Evolutionary conservation across 2,113 vertebrate genomes (phyloP).

Genomic region (Cyanoderma ruficeps): DNA sequence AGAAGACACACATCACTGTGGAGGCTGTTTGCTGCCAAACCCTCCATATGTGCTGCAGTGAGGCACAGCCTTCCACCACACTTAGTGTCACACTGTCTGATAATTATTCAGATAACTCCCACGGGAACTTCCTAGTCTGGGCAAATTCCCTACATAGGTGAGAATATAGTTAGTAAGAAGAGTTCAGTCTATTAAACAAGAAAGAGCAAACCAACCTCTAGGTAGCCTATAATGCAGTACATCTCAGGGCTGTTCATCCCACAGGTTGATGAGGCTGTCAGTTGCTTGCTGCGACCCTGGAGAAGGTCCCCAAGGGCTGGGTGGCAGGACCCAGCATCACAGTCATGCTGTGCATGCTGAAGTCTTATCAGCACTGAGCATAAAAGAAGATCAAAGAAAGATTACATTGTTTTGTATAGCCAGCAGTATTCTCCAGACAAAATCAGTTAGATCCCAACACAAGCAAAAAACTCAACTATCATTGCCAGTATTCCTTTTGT

Average conservation of each 20-base stretch:
- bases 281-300: conserved; percentile 76
- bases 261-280: conserved; percentile 84
- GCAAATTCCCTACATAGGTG: background rate
- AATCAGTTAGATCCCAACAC: background rate
- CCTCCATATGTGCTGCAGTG: background rate
- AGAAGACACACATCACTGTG: background rate
- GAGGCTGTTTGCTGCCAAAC: background rate
- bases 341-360: conserved; percentile 67
- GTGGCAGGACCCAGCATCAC: conserved; percentile 70
- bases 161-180: background rate
- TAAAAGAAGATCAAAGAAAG: conserved; percentile 4
- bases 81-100: background rate
- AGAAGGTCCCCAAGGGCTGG: conserved; percentile 82
- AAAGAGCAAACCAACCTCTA: conserved; percentile 79
- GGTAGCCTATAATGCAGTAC: conserved; percentile 88
- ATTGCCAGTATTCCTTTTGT: background rate
- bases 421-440: background rate
- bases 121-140: background rate
- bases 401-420: background rate
- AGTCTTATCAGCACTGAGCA: conserved; percentile 66
- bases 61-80: background rate
- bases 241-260: conserved; percentile 78
- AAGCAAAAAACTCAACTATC: background rate
- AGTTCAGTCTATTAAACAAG: background rate
- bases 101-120: background rate